These are phyloP conservation scores for Neoarius graeffei DNA, from an alignment of 2,113 vertebrate genomes.

Conservation along the genomic window DNA sequence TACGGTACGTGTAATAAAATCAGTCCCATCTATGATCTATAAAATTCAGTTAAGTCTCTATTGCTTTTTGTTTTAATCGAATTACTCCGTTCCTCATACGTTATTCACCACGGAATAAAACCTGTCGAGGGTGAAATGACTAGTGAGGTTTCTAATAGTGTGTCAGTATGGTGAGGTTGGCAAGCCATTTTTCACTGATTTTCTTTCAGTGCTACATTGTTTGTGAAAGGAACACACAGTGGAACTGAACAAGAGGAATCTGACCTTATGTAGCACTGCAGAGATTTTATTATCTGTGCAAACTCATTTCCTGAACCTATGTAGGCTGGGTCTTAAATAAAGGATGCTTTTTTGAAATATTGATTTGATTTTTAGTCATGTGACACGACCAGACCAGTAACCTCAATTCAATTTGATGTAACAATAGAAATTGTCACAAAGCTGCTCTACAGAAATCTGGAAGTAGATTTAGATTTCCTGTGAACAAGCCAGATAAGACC, in stretches of 20 bases:
- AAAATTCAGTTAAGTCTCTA: constrained; percentile 20
- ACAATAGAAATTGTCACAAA: not conserved
- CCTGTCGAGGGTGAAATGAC: constrained; percentile 7
- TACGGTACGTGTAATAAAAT: constrained; percentile 26
- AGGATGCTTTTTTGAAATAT: not conserved
- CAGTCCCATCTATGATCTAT: constrained; percentile 12
- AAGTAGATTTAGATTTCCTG: not conserved
- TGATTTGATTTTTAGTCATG: not conserved
- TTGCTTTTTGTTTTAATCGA: constrained; percentile 28
- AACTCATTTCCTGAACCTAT: not conserved
- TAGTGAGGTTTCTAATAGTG: not conserved
- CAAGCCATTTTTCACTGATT: not conserved
- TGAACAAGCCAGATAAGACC: not conserved
- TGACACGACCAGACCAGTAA: not conserved
- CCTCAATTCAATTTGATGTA: not conserved
- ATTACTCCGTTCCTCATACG: not conserved
- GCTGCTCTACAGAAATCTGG: not conserved
- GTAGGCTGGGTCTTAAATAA: not conserved
- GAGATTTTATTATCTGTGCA: constrained; percentile 23
- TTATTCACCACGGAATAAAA: constrained; percentile 24
- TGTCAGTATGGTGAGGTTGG: constrained; percentile 9
- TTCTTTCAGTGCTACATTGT: not conserved
- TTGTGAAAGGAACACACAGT: not conserved
- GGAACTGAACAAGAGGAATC: not conserved
- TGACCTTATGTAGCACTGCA: not conserved